A percentile compares a stretch with the other conserved stretches of the same genome.
Conservation (phyloP, 2,888 invertebrate genomes). For the Calliphora vomitoria region DNA sequence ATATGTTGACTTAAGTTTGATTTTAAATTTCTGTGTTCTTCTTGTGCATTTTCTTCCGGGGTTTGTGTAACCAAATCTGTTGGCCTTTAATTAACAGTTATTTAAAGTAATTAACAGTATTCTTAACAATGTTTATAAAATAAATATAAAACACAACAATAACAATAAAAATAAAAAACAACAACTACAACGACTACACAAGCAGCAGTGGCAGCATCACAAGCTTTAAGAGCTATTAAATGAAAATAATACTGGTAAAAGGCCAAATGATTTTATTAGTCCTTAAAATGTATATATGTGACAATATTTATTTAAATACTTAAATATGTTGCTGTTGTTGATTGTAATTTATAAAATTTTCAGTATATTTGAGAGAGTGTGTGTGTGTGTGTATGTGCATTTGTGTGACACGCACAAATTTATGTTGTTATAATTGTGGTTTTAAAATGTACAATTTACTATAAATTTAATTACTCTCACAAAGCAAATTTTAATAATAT, state of each 20-base stretch:
- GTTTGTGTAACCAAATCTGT: conserved; percentile 44
- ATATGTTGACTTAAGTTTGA: conserved; percentile 37
- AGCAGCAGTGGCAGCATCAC: not conserved
- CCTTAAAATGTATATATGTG: conserved; percentile 48
- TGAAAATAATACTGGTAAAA: conserved; percentile 30
- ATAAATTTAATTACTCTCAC: conserved; percentile 45
- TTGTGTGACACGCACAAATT: conserved; percentile 1
- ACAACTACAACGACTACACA: not conserved
- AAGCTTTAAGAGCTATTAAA: conserved; percentile 37
- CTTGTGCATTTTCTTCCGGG: not conserved
- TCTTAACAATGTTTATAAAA: conserved; percentile 58
- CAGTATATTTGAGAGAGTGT: not conserved
- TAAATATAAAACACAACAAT: not conserved
- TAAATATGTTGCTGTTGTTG: not conserved
- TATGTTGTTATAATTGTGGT: conserved; percentile 49
- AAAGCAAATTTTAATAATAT: conserved; percentile 56
- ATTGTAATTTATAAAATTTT: conserved; percentile 5
- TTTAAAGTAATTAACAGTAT: conserved; percentile 65
- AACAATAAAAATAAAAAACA: not conserved
- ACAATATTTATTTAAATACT: conserved; percentile 36
- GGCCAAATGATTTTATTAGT: conserved; percentile 51
- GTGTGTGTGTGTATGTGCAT: not conserved
- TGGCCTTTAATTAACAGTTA: conserved; percentile 67
- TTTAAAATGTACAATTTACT: conserved; percentile 48
- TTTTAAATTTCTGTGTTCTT: not conserved